Conservation (phyloP, 1,140 invertebrate species). For the Propsilocerus akamusi region DNA sequence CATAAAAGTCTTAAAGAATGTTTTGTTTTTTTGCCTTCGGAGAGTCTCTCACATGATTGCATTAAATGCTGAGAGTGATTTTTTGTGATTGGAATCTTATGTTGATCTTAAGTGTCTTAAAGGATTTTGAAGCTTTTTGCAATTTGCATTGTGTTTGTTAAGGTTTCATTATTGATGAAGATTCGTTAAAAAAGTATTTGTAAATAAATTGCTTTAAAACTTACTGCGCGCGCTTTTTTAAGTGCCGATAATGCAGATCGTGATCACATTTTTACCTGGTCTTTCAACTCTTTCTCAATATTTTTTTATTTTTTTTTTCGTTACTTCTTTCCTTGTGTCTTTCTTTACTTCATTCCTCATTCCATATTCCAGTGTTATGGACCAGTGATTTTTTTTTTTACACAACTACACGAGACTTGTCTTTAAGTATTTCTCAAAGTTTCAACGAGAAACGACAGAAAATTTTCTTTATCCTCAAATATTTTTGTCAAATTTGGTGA, state of each 20-base stretch:
- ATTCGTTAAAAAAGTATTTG: background rate
- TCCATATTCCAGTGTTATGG: slow-evolving; percentile 3
- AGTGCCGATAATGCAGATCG: background rate
- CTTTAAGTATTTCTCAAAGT: slow-evolving; percentile 2
- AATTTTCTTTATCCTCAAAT: background rate
- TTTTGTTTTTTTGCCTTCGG: too few relatives aligned
- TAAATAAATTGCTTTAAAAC: background rate
- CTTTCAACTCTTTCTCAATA: background rate
- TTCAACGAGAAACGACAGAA: slow-evolving; percentile 1
- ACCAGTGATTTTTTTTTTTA: slow-evolving; percentile 4
- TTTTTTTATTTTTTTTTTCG: background rate
- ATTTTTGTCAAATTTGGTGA: background rate
- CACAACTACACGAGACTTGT: background rate
- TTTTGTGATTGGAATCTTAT: background rate
- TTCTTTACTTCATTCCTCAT: too few relatives aligned
- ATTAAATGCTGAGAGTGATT: background rate
- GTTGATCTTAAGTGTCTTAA: background rate
- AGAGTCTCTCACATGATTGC: background rate
- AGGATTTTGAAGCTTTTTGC: background rate
- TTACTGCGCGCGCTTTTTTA: background rate
- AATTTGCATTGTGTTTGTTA: background rate
- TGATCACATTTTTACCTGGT: background rate
- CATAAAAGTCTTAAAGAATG: background rate
- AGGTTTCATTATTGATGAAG: background rate
- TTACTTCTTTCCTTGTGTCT: background rate